Percentiles rank a stretch among this genome's conserved stretches.
Evolutionary conservation across 35 echinoderm and acorn worm species (phyloP).

Genomic region (Heliocidaris erythrogramma): DNA sequence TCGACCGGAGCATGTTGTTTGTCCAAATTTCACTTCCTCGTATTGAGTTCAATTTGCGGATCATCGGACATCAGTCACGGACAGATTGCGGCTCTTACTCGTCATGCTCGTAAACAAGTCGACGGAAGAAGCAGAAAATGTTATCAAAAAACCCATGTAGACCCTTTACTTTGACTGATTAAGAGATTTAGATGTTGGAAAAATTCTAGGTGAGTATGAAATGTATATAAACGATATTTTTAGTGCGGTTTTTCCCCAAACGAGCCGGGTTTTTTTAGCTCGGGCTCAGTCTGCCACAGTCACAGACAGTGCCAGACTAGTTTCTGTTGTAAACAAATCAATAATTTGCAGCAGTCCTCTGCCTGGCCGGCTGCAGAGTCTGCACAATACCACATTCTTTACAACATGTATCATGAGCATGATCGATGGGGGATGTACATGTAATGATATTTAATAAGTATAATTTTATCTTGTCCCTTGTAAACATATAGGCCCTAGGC

Average conservation of each 20-base stretch:
- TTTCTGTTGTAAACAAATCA: constrained; percentile 47
- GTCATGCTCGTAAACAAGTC: not conserved
- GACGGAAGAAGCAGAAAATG: not conserved
- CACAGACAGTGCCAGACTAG: not conserved
- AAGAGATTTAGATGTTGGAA: not conserved
- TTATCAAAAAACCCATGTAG: not conserved
- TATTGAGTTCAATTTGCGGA: not conserved
- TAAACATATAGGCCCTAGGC: too few species aligned
- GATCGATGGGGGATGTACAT: too few species aligned
- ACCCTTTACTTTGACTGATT: not conserved
- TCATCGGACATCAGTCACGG: not conserved
- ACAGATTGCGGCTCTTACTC: not conserved
- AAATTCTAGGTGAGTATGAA: not conserved
- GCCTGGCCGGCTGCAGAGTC: too few species aligned
- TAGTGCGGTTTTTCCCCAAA: not conserved
- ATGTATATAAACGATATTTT: not conserved
- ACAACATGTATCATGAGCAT: too few species aligned
- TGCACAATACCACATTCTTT: not conserved
- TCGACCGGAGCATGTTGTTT: constrained; percentile 46
- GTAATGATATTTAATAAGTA: too few species aligned
- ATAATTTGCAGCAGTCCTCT: not conserved
- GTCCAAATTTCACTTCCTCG: constrained; percentile 48
- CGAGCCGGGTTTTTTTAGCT: not conserved
- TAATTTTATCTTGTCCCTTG: too few species aligned
- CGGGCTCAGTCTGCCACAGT: not conserved